Percentiles rank a stretch among this genome's conserved stretches.
Evolutionary conservation across 2,113 vertebrate genomes (phyloP).

Genomic region (Psilopogon haemacephalus): DNA sequence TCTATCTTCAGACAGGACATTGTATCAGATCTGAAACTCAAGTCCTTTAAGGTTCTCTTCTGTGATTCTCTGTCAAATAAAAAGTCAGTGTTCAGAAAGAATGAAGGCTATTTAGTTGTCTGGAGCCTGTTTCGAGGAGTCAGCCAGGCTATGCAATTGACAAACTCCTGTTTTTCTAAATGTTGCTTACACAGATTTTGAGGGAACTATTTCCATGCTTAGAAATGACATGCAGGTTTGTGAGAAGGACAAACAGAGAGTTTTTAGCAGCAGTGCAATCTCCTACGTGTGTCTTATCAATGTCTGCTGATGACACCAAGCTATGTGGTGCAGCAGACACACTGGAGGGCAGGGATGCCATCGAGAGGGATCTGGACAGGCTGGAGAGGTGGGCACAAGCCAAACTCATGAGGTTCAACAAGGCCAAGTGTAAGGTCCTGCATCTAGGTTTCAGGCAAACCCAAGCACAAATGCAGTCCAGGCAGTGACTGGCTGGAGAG

Average conservation of each 20-base stretch:
- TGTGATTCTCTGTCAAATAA: neutral
- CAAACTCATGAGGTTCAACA: too few relatives aligned
- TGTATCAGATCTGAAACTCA: neutral
- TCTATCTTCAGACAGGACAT: neutral
- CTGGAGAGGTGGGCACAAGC: too few relatives aligned
- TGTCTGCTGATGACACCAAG: too few relatives aligned
- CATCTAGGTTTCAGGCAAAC: too few relatives aligned
- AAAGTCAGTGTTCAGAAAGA: neutral
- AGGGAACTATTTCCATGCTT: neutral
- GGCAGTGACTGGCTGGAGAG: too few relatives aligned
- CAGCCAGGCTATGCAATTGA: neutral
- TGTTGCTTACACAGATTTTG: neutral
- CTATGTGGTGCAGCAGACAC: too few relatives aligned
- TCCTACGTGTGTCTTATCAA: rapidly evolving
- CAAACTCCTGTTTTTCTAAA: neutral
- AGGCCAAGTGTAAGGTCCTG: too few relatives aligned
- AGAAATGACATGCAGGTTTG: neutral
- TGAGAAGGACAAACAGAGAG: rapidly evolving
- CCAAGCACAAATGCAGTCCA: too few relatives aligned
- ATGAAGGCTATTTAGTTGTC: neutral
- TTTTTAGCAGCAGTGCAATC: neutral
- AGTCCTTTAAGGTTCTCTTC: neutral
- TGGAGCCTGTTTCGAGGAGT: neutral
- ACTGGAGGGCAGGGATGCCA: too few relatives aligned
- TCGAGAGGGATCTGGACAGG: too few relatives aligned